Conservation (phyloP, 2,113 vertebrate genomes). For the Epinephelus fuscoguttatus region DNA sequence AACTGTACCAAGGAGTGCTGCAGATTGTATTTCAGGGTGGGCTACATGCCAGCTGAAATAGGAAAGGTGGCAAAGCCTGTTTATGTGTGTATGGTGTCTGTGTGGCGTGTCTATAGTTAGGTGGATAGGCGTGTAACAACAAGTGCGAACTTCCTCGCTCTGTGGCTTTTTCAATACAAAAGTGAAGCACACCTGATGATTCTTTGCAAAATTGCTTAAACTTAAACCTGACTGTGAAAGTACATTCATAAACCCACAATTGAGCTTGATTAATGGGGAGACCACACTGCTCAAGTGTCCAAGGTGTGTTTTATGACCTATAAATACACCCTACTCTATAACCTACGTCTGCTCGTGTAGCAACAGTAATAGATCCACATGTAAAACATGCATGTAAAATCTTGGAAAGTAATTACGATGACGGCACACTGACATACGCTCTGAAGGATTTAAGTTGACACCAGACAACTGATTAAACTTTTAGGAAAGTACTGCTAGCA, state of each 20-base stretch:
- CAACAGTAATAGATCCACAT: neutral
- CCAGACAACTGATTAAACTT: neutral
- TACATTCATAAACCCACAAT: neutral
- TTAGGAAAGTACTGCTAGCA: neutral
- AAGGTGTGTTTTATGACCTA: conserved; percentile 1
- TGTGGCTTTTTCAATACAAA: conserved; percentile 13
- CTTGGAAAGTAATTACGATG: neutral
- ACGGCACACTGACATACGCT: neutral
- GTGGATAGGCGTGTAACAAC: conserved; percentile 51
- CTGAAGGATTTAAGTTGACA: neutral
- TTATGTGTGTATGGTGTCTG: conserved; percentile 15
- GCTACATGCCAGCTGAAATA: conserved; percentile 64
- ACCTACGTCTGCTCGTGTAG: neutral
- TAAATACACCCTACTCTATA: conserved; percentile 15
- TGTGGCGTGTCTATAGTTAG: neutral
- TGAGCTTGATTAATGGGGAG: neutral
- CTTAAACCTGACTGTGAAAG: neutral
- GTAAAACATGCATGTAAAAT: neutral
- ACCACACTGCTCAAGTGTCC: neutral
- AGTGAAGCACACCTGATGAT: neutral
- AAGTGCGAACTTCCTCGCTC: conserved; percentile 19
- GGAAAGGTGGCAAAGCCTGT: conserved; percentile 56
- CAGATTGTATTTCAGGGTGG: conserved; percentile 75
- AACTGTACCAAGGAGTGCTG: conserved; percentile 60
- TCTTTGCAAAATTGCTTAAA: neutral